A percentile compares a stretch with the other conserved stretches of the same genome.
These are phyloP conservation scores for Euwallacea fornicatus DNA, from an alignment of 1,140 invertebrate genomes.

Conservation along the genomic window DNA sequence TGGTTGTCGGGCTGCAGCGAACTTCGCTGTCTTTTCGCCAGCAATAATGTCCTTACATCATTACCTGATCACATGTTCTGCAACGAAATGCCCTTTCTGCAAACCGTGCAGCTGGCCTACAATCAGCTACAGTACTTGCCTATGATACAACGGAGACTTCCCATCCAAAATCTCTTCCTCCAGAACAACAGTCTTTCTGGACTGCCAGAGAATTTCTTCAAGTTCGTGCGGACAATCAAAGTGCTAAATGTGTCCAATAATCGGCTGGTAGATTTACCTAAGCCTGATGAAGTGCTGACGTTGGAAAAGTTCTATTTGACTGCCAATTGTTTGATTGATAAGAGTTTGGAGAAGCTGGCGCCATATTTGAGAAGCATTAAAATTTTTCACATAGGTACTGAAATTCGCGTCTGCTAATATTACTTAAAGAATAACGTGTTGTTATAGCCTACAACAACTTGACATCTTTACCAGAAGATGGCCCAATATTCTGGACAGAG, in stretches of 20 bases:
- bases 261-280: constrained; percentile 67
- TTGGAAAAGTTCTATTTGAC: constrained; percentile 76
- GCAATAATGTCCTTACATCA: constrained; percentile 70
- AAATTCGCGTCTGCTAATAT: not conserved
- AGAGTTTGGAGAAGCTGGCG: constrained; percentile 62
- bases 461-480: constrained; percentile 72
- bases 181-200: constrained; percentile 76
- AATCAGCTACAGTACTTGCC: constrained; percentile 74
- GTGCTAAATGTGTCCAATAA: constrained; percentile 80
- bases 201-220: constrained; percentile 75
- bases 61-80: constrained; percentile 73
- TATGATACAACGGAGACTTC: constrained; percentile 66
- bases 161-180: constrained; percentile 70
- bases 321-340: constrained; percentile 76
- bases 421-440: not conserved
- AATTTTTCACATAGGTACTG: constrained; percentile 61
- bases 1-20: constrained; percentile 77
- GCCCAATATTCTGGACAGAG: constrained; percentile 72
- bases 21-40: constrained; percentile 71
- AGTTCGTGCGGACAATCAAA: constrained; percentile 68
- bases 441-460: constrained; percentile 74
- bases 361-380: constrained; percentile 64
- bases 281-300: constrained; percentile 59
- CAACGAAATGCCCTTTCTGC: constrained; percentile 68
- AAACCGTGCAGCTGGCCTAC: constrained; percentile 73